Evolutionary conservation across 2,797 vertebrate species (phyloP), one percentile per base, ranked within the genome.

Genomic region (Xiphorhynchus erythropygius): DNA sequence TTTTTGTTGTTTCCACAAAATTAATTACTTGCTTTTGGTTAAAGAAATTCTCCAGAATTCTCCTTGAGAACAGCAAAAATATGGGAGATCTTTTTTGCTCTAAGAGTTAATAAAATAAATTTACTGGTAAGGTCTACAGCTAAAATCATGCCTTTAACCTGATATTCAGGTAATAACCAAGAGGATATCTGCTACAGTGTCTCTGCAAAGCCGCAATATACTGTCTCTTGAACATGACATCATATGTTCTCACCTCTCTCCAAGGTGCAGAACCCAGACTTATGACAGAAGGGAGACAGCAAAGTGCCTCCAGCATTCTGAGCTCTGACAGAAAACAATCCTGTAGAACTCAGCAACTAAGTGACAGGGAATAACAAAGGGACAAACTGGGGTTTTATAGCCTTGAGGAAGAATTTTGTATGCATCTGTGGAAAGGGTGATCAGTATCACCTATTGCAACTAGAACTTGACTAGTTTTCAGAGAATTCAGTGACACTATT

Each of bases 191-290:
- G 30, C 24, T 33, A 35, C 2, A 1, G 6, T 13, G 5, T 14
- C 33, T 25, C 30, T 33, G 9, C 8, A 62, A 52, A 83, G 19
- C 5, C 41, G 14, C 7, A 32, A 18, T 6, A 24, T 25, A 18
- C 9, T 5, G 1, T 21, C 18, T 2, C 27, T 52, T 76, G n/a
- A 49, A 21, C 8, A 16, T 3, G 27, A 3, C 27, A n/a, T 30
- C 7, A 9, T 7, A 27, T 24, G 19, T 37, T 39, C 50, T 80
- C 25, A 33, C 24, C 9, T 63, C 63, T 39, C 23, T 37, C 14
- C 30, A 68, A 71, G 68, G 27, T 28, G 39, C 33, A 56, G 17
- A 59, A 46, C 9, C 37, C 35, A 60, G 28, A 19, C 8, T 32
- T 23, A 7, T 18, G n/a, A 17, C 27, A 11, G 16, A 18, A 21